A percentile compares a stretch with the other conserved stretches of the same genome.
phyloP scores from a whole-genome alignment of 2,888 invertebrate species.

The Serripes groenlandicus region DNA sequence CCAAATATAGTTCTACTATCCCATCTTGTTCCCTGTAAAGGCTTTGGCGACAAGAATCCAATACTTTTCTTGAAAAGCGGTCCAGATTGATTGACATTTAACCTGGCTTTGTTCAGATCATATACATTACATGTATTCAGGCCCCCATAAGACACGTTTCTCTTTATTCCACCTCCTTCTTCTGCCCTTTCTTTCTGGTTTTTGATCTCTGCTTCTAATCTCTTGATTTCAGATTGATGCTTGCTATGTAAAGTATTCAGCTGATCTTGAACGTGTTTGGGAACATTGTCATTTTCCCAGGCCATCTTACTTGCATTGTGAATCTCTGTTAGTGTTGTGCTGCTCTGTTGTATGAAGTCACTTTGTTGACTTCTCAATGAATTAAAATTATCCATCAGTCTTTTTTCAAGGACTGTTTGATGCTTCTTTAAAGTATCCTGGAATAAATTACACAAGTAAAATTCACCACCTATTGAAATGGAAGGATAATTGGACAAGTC shows the following conservation, averaged over 20 bases:
- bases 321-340: constrained; percentile 18
- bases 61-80: constrained; percentile 46
- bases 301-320: constrained; percentile 12
- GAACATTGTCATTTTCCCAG: constrained; percentile 59
- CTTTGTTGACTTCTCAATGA: constrained; percentile 33
- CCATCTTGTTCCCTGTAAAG: constrained; percentile 58
- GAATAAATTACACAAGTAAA: not conserved
- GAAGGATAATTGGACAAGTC: no score
- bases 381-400: constrained; percentile 43
- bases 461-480: no score
- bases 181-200: constrained; percentile 28
- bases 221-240: constrained; percentile 72
- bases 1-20: constrained; percentile 66
- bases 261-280: constrained; percentile 66
- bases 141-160: not conserved
- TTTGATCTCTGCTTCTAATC: constrained; percentile 66
- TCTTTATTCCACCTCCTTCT: not conserved
- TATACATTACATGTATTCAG: constrained; percentile 3
- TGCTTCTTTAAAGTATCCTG: constrained; percentile 32
- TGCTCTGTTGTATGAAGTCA: constrained; percentile 29
- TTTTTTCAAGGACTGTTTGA: constrained; percentile 29
- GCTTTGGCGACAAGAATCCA: constrained; percentile 58
- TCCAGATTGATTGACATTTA: constrained; percentile 1
- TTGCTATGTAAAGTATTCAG: constrained; percentile 70
- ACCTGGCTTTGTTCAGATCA: not conserved